Evolutionary conservation across 2,797 vertebrate species (phyloP).

Genomic region (Morus bassanus): DNA sequence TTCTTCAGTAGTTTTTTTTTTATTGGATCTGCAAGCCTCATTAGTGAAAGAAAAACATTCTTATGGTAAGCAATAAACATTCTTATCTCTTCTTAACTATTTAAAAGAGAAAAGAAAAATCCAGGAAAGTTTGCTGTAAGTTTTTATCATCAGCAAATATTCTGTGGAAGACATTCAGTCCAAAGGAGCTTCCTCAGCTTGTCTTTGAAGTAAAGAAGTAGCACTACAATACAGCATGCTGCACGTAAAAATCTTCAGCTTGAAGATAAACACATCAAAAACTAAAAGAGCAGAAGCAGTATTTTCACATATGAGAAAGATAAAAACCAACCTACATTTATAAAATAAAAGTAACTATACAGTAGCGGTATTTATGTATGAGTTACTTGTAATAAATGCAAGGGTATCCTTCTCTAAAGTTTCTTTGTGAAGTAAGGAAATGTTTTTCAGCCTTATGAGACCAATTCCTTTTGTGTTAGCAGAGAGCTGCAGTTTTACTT

Average conservation of each 20-base stretch:
- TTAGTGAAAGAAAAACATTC: not conserved
- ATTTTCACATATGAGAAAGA: not conserved
- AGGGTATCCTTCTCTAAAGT: not conserved
- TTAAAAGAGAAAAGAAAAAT: not conserved
- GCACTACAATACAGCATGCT: not conserved
- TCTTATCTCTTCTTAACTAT: not conserved
- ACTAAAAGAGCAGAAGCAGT: not conserved
- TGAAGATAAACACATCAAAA: conserved; percentile 9
- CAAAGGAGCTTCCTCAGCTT: not conserved
- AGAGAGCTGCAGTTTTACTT: not conserved
- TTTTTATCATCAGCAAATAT: not conserved
- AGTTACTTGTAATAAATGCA: not conserved
- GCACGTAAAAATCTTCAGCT: not conserved
- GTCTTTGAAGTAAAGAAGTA: not conserved
- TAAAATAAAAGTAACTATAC: not conserved
- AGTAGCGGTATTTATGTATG: not conserved
- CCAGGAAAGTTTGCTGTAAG: not conserved
- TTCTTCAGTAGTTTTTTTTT: not conserved
- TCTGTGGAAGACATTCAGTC: not conserved
- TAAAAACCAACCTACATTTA: not conserved
- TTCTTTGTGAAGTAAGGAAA: not conserved
- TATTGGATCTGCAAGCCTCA: not conserved
- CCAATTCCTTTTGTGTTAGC: not conserved
- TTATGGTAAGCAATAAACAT: not conserved
- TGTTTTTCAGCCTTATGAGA: not conserved